phyloP scores from a whole-genome alignment of 1,140 invertebrate species.

The Rhynchophorus ferrugineus region DNA sequence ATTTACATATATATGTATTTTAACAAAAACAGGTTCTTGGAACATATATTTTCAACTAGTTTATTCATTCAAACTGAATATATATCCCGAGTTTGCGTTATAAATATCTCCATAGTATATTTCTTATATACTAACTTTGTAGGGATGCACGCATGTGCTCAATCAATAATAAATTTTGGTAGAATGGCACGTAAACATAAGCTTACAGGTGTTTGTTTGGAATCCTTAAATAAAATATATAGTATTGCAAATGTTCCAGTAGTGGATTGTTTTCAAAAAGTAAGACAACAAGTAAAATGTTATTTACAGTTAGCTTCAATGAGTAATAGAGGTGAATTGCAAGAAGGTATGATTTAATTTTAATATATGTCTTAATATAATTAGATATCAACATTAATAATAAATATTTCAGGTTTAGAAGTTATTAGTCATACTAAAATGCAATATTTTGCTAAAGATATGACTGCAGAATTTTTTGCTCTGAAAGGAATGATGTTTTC shows the following conservation, averaged over 20 bases:
- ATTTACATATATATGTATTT: no score
- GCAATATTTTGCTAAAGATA: constrained; percentile 92
- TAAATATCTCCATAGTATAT: no score
- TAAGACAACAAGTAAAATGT: constrained; percentile 93
- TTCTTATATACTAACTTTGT: constrained; percentile 38
- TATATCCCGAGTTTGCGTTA: no score
- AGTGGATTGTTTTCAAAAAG: constrained; percentile 94
- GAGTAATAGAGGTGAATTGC: constrained; percentile 76
- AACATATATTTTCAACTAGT: not conserved
- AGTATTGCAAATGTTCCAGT: constrained; percentile 93
- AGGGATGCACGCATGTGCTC: constrained; percentile 81
- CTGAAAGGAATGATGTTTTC: constrained; percentile 84
- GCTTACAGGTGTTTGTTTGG: constrained; percentile 82
- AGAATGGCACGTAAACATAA: constrained; percentile 95
- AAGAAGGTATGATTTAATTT: no score
- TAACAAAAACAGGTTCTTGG: not conserved
- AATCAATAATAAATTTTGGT: constrained; percentile 94
- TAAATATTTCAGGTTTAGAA: constrained; percentile 52
- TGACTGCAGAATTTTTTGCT: constrained; percentile 95
- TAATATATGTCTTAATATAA: no score
- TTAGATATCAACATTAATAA: not conserved
- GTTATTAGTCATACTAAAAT: constrained; percentile 94
- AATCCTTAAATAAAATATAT: constrained; percentile 87
- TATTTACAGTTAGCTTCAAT: constrained; percentile 82
- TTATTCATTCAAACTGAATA: not conserved